Conservation (phyloP, 1,140 invertebrate species). For the Nixonia krombeini region DNA sequence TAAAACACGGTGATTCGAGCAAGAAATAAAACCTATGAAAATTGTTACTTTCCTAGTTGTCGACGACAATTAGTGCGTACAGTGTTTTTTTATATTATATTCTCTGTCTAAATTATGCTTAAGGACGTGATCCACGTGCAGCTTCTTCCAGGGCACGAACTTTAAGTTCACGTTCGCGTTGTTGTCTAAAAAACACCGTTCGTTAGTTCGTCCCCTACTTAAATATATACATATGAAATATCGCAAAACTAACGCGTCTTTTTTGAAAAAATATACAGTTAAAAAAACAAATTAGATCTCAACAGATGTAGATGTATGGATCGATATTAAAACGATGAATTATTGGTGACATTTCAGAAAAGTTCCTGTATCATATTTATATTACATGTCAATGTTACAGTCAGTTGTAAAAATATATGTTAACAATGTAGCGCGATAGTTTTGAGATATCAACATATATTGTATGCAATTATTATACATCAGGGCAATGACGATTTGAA, state of each 20-base stretch:
- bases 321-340: too few species aligned
- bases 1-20: constrained; percentile 26
- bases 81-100: constrained; percentile 26
- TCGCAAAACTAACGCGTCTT: not conserved
- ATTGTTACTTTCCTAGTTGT: constrained; percentile 49
- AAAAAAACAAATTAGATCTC: too few species aligned
- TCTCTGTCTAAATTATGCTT: constrained; percentile 54
- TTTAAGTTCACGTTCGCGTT: constrained; percentile 87
- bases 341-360: too few species aligned
- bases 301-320: too few species aligned
- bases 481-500: too few species aligned
- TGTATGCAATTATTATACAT: too few species aligned
- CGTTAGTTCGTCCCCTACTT: constrained; percentile 40
- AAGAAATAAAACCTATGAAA: constrained; percentile 49
- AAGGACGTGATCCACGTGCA: constrained; percentile 81
- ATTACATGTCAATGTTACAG: too few species aligned
- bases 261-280: too few species aligned
- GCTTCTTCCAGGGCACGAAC: constrained; percentile 88
- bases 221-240: not conserved
- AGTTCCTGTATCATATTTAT: too few species aligned
- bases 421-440: too few species aligned
- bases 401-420: too few species aligned
- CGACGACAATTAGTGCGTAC: constrained; percentile 42
- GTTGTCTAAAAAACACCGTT: constrained; percentile 76
- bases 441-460: too few species aligned